phyloP scores from a whole-genome alignment of 2,113 vertebrate genomes.

The Amazona vittata region DNA sequence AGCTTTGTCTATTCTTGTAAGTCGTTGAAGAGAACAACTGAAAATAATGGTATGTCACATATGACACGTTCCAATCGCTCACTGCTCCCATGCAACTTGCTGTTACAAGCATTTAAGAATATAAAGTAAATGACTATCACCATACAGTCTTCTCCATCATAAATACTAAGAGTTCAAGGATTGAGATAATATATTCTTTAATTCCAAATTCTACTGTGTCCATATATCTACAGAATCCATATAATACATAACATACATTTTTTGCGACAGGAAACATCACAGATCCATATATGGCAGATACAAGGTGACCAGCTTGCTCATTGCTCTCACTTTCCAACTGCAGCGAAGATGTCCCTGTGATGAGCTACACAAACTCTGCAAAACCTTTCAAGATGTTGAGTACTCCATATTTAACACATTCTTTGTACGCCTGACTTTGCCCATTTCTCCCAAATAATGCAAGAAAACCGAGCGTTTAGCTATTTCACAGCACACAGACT shows the following conservation, averaged over 20 bases:
- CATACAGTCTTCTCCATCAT: background rate
- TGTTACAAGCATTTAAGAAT: background rate
- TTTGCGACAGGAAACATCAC: background rate
- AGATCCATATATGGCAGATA: background rate
- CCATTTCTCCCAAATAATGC: background rate
- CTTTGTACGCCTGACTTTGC: background rate
- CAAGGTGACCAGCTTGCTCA: background rate
- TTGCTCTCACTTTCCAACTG: background rate
- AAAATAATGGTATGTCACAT: background rate
- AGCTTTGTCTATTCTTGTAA: background rate
- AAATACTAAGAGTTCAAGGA: background rate
- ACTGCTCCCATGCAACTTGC: background rate
- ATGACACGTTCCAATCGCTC: slow-evolving; percentile 30
- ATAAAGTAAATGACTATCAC: background rate
- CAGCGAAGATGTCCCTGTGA: background rate
- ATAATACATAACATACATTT: background rate
- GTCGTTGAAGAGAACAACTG: background rate
- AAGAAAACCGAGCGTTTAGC: background rate
- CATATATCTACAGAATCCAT: background rate
- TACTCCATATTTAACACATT: background rate
- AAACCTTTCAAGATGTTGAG: background rate
- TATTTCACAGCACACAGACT: background rate
- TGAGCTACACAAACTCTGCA: background rate
- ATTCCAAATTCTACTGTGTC: background rate
- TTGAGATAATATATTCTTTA: background rate